Conservation (phyloP, 2,797 vertebrate species). For the Lepilemur ruficaudatus region DNA sequence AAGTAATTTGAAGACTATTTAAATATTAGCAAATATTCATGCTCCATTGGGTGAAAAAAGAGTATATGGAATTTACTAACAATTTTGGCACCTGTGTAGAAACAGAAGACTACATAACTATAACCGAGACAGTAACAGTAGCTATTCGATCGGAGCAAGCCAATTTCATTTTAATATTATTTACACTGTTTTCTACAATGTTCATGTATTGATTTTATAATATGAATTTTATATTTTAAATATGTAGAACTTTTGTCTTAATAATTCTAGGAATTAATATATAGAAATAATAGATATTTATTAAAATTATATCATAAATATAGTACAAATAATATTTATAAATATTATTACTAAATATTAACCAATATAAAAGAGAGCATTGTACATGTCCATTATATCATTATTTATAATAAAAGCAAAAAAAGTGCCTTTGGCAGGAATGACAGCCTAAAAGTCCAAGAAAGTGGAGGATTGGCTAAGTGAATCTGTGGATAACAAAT, state of each 20-base stretch:
- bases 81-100: not conserved
- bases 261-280: not conserved
- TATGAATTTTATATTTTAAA: not conserved
- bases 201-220: not conserved
- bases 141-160: no score
- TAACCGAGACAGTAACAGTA: not conserved
- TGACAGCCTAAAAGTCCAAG: not conserved
- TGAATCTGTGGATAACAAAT: not conserved
- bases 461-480: no score
- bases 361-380: not conserved
- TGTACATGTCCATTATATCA: not conserved
- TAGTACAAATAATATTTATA: not conserved
- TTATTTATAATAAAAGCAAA: not conserved
- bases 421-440: not conserved
- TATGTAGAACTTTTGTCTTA: not conserved
- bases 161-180: not conserved
- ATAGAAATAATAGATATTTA: not conserved
- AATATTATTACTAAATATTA: not conserved
- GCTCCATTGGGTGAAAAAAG: not conserved
- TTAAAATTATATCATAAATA: not conserved
- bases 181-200: not conserved
- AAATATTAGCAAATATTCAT: not conserved
- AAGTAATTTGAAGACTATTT: not conserved
- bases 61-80: not conserved
- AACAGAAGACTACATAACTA: not conserved